phyloP scores from a whole-genome alignment of 2,888 invertebrate species.

The Cistogaster globosa region DNA sequence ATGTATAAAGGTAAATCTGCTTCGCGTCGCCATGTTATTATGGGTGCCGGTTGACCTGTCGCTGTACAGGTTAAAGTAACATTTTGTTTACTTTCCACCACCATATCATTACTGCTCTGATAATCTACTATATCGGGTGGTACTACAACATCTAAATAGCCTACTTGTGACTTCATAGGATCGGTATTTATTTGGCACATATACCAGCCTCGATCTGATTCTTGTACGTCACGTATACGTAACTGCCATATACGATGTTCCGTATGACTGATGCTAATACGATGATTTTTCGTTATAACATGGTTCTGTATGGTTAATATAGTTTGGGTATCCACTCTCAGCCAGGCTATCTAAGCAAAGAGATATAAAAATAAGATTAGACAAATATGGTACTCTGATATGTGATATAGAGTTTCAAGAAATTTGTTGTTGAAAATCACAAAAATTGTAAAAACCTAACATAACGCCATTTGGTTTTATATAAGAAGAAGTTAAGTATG shows the following conservation, averaged over 20 bases:
- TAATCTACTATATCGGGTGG: conserved; percentile 94
- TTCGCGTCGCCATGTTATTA: conserved; percentile 94
- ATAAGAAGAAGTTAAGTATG: too few species aligned
- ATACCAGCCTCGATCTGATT: conserved; percentile 93
- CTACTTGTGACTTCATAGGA: conserved; percentile 95
- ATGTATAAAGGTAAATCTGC: conserved; percentile 86
- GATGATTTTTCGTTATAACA: conserved; percentile 94
- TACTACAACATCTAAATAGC: conserved; percentile 93
- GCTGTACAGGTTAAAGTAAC: conserved; percentile 94
- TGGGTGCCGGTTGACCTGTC: conserved; percentile 92
- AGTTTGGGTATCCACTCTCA: conserved; percentile 95
- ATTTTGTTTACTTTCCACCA: conserved; percentile 92
- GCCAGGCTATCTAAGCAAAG: conserved; percentile 91
- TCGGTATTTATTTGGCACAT: conserved; percentile 97
- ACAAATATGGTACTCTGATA: too few species aligned
- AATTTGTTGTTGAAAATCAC: too few species aligned
- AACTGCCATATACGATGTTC: conserved; percentile 94
- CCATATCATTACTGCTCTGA: conserved; percentile 93
- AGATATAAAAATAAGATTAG: conserved; percentile 55
- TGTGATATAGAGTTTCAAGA: too few species aligned
- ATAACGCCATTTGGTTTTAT: too few species aligned
- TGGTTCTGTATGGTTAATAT: conserved; percentile 95
- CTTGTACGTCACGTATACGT: conserved; percentile 92
- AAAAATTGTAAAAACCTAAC: too few species aligned
- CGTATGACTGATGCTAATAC: conserved; percentile 92